These are phyloP conservation scores for Scylla paramamosain DNA, from an alignment of 1,140 invertebrate genomes.

Conservation along the genomic window DNA sequence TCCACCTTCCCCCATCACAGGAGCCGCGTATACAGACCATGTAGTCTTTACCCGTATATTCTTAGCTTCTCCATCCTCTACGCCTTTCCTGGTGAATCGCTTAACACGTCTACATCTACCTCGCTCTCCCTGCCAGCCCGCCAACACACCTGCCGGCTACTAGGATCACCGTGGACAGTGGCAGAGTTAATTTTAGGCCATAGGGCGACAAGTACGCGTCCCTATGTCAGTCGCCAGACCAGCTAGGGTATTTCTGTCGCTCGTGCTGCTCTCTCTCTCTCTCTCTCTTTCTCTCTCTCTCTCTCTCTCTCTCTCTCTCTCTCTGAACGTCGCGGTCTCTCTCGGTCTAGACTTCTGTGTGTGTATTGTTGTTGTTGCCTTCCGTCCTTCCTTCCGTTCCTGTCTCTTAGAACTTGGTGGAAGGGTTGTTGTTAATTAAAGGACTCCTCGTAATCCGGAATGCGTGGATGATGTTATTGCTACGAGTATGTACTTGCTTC, in stretches of 20 bases:
- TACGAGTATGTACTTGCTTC: too few species aligned
- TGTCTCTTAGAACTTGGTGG: too few species aligned
- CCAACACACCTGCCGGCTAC: background rate
- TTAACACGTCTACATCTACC: background rate
- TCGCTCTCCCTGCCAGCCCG: background rate
- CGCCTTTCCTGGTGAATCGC: background rate
- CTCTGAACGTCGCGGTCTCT: too few species aligned
- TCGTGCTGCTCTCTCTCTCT: background rate
- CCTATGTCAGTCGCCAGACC: background rate
- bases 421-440: too few species aligned
- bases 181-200: conserved; percentile 7
- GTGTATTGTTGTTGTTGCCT: too few species aligned
- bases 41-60: background rate
- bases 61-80: background rate
- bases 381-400: too few species aligned
- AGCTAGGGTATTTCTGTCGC: background rate
- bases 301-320: too few species aligned
- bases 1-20: background rate
- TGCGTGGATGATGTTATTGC: too few species aligned
- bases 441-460: too few species aligned
- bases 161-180: background rate
- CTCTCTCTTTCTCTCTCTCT: too few species aligned
- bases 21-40: background rate
- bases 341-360: too few species aligned
- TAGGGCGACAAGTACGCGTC: background rate